These are phyloP conservation scores for Lucilia sericata DNA, from an alignment of 1,140 invertebrate genomes.

Conservation along the genomic window DNA sequence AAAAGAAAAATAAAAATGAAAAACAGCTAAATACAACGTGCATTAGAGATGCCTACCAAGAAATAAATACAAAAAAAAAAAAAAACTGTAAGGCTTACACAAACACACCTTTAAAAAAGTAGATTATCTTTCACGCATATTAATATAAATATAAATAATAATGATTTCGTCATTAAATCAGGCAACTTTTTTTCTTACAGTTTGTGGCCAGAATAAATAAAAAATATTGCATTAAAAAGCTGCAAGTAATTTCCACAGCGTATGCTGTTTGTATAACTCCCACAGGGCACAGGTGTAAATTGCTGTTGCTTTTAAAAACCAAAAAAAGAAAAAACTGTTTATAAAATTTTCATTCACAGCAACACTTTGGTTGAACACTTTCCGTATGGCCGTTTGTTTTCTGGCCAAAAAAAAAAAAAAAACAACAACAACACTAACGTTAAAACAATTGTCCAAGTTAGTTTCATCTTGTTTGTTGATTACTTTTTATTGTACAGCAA, in stretches of 20 bases:
- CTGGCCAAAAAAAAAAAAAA: neutral
- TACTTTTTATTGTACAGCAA: slow-evolving; percentile 32
- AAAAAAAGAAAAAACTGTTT: no score
- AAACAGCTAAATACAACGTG: neutral
- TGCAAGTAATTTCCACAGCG: neutral
- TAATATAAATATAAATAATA: slow-evolving; percentile 51
- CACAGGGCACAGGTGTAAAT: slow-evolving; percentile 38
- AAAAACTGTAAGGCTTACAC: neutral
- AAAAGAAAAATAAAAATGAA: neutral
- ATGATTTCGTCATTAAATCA: slow-evolving; percentile 59
- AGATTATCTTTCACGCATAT: slow-evolving; percentile 62
- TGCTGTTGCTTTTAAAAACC: neutral
- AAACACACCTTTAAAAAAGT: neutral
- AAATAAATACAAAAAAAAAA: neutral
- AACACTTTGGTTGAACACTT: slow-evolving; percentile 33
- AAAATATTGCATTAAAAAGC: neutral
- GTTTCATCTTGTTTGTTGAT: slow-evolving; percentile 36
- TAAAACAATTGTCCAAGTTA: slow-evolving; percentile 38
- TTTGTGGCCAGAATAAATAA: no score
- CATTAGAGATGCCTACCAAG: neutral
- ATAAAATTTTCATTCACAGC: slow-evolving; percentile 25
- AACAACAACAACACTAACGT: neutral
- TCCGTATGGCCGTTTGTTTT: neutral
- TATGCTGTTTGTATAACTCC: neutral
- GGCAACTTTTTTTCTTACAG: neutral